Base-by-base conservation (phyloP, 2,888 invertebrate genomes). In the Chironomus riparius region DNA sequence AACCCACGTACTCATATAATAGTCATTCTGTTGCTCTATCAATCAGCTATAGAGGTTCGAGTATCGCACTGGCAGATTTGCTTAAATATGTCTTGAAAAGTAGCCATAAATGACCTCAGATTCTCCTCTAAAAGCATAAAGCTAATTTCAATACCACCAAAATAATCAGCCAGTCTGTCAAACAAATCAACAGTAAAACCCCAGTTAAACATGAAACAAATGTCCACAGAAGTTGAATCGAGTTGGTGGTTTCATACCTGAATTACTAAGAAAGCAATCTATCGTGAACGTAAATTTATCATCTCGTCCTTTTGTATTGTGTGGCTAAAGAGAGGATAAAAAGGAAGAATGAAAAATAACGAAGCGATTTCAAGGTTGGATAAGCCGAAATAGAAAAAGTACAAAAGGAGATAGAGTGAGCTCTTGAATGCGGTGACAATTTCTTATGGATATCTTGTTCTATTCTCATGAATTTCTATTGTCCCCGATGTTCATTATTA, bases 321-420 rank as follows among this genome's bases (percentile, higher is more conserved):
- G n/a, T 47, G 47, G 68, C 47, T 47, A 47, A 18, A 24, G 21
- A 28, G n/a, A 28, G 15, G 2, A 15, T 15, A 15, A 38, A 47
- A 12, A 22, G 18, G n/a, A 56, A 65, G 18, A 65, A 65, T 65
- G 22, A 65, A 65, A 68, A 38, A 68, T 68, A 68, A 68, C 68
- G 68, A 68, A 68, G 47, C 68, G 68, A 68, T 68, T 68, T 68
- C 68, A 68, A 68, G 68, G 38, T 38, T 68, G 38, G 68, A 68
- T 68, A 68, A 68, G 68, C 28, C 21, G 13, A 6, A 22, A 65
- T 13, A 65, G 56, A 56, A 15, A 15, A 50, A 50, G 15, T 50
- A 56, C 15, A 56, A 15, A 56, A 56, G n/a, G 18, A 56, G 18
- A 56, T 15, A 65, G 65, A n/a, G 15, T 6, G 18, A n/a, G 18